Evolutionary conservation across 2,797 vertebrate species (phyloP), one percentile per base, ranked within the genome.

Genomic region (Halcyon smyrnensis): DNA sequence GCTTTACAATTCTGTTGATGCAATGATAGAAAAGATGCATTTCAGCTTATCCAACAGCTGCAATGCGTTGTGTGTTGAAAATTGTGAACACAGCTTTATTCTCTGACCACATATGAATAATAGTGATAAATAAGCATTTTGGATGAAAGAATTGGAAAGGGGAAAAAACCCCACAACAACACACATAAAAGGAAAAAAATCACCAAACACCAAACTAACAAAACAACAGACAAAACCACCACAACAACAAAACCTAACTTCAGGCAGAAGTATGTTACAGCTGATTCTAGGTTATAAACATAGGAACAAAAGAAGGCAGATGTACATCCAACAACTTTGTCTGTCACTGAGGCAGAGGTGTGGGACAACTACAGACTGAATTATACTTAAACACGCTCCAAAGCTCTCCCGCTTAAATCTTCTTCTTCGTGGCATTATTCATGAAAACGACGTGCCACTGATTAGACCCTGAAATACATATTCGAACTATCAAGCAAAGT

Each of bases 251-350:
- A 11, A 0, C 27, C 56, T 3, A 12, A 18, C 24, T 69, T 60
- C 54, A 32, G 19, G 27, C 45, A 65, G 45, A 73, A 73, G 32
- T 1, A 1, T 32, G 19, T 34, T 67, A 28, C 17, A 46, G 10
- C 2, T 54, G 12, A 75, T 45, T 67, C 46, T 25, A 28, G 15
- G 8, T 20, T 54, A 39, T 3, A 62, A 70, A 78, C 23, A 15
- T 0, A 57, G 4, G 13, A 46, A 24, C 45, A 43, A 59, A 60
- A 7, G 6, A 54, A 65, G 4, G 11, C 1, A 25, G 30, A 20
- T 6, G 56, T 8, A 36, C 12, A 14, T 7, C 43, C 30, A 75
- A 27, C 17, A 67, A 18, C n/a, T 70, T 34, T 39, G 19, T 12
- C 15, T 39, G 54, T 73, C 27, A 15, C 51, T 13, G 8, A 83